Base-by-base conservation (phyloP, 2,888 invertebrate species). In the Electrophaes corylata region DNA sequence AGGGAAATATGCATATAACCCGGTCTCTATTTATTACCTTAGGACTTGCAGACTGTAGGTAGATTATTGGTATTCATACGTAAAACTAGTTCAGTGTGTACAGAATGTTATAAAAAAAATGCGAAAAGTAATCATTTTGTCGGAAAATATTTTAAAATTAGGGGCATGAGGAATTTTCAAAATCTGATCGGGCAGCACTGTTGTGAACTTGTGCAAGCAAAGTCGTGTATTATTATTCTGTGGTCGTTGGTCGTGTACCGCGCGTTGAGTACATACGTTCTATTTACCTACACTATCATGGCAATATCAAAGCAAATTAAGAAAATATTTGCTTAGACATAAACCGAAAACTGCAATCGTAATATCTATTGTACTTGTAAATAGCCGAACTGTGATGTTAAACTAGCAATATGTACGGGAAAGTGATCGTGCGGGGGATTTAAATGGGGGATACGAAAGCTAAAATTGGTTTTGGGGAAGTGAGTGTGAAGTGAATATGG, bases 401-500 rank as follows among this genome's bases (percentile, higher is more conserved):
- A 69, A 29, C 69, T 69, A 66, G 62, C 70, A 65, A 66, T 57
- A 65, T 58, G 40, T 19, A 20, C 40, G 69, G 54, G 63, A 67
- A 69, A 65, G 64, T 71, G 69, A 66, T 72, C 67, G 70, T 65
- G 70, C 65, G 75, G 78, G 76, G 80, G 80, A 72, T 51, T 19
- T 87, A 83, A 78, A 91, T 91, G 88, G 89, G 83, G 83, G 78
- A 81, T 83, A 75, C 79, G 78, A 76, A 78, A 77, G 81, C 84
- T 83, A 75, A 81, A 79, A 75, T 79, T 87, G 84, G 75, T 76
- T 76, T 83, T 81, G 79, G 85, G 86, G 78, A 79, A 76, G 83
- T 88, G 85, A 84, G 81, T 80, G 81, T 79, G 78, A 84, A 81
- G 81, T 79, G 78, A 84, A 75, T 75, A 91, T 91, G 91, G 91